These are phyloP conservation scores for Nasonia oneida DNA, from an alignment of 2,888 invertebrate species.

Conservation along the genomic window DNA sequence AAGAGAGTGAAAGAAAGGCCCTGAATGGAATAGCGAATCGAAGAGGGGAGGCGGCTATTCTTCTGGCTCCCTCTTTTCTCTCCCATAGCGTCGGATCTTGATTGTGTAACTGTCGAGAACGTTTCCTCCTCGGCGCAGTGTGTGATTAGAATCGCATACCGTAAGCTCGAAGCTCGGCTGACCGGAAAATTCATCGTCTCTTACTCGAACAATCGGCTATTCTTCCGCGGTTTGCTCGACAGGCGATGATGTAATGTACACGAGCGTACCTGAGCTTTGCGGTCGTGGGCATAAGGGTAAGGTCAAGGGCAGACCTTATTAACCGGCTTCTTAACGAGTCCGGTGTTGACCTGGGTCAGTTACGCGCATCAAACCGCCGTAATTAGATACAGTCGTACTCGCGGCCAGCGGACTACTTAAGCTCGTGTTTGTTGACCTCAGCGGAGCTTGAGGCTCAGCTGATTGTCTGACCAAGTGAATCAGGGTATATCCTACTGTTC, in stretches of 20 bases:
- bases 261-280: background rate
- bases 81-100: slow-evolving; percentile 62
- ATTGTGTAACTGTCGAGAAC: slow-evolving; percentile 67
- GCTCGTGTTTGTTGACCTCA: slow-evolving; percentile 25
- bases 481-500: background rate
- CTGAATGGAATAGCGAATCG: slow-evolving; percentile 39
- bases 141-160: slow-evolving; percentile 48
- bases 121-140: slow-evolving; percentile 62
- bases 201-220: background rate
- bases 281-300: background rate
- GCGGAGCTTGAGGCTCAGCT: slow-evolving; percentile 22
- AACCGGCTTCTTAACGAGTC: background rate
- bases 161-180: background rate
- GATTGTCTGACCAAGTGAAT: background rate
- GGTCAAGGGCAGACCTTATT: slow-evolving; percentile 11
- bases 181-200: slow-evolving; percentile 31
- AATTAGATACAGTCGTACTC: slow-evolving; percentile 29
- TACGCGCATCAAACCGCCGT: background rate
- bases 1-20: background rate
- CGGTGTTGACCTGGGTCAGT: background rate
- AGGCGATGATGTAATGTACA: background rate
- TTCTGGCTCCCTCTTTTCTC: slow-evolving; percentile 45
- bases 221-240: background rate
- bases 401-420: background rate
- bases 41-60: slow-evolving; percentile 31